Conservation (phyloP, 2,797 vertebrate species). For the Melanotaenia nigrans region DNA sequence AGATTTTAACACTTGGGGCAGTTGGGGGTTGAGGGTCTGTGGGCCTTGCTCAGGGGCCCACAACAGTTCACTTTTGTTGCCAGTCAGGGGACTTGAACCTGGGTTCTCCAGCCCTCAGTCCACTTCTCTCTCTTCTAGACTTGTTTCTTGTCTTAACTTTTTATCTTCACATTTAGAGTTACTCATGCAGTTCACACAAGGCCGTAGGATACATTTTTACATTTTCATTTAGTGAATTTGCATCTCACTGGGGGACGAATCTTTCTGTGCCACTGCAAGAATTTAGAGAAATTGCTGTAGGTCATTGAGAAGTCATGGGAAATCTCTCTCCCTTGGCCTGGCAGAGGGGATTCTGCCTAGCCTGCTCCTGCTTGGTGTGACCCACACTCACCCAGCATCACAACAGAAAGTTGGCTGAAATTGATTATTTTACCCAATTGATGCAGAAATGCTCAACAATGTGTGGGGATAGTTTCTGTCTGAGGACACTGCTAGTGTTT, state of each 20-base stretch:
- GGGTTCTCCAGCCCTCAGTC: too few relatives aligned
- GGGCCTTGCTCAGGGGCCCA: too few relatives aligned
- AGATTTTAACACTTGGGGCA: too few relatives aligned
- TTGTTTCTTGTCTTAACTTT: constrained; percentile 13
- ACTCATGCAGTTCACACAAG: constrained; percentile 12
- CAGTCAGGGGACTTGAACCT: too few relatives aligned
- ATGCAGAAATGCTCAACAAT: constrained; percentile 16
- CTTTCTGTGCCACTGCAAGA: constrained; percentile 31
- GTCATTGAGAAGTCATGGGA: constrained; percentile 57
- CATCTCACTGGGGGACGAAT: constrained; percentile 5
- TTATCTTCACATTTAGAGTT: constrained; percentile 22
- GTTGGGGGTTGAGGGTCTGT: too few relatives aligned
- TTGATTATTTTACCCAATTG: constrained; percentile 11
- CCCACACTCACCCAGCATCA: constrained; percentile 10
- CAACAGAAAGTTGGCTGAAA: not conserved
- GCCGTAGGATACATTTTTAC: constrained; percentile 20
- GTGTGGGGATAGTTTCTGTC: not conserved
- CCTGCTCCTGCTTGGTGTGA: not conserved
- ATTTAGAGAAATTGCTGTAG: constrained; percentile 33
- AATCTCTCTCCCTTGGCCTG: constrained; percentile 31
- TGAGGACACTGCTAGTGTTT: not conserved
- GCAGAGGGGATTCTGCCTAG: not conserved
- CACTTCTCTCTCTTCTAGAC: constrained; percentile 1
- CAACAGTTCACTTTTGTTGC: too few relatives aligned
- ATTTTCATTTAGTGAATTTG: constrained; percentile 22